Percentiles rank a stretch among this genome's conserved stretches.
phyloP scores from a whole-genome alignment of 1,140 invertebrate genomes.

The Anastrepha ludens region DNA sequence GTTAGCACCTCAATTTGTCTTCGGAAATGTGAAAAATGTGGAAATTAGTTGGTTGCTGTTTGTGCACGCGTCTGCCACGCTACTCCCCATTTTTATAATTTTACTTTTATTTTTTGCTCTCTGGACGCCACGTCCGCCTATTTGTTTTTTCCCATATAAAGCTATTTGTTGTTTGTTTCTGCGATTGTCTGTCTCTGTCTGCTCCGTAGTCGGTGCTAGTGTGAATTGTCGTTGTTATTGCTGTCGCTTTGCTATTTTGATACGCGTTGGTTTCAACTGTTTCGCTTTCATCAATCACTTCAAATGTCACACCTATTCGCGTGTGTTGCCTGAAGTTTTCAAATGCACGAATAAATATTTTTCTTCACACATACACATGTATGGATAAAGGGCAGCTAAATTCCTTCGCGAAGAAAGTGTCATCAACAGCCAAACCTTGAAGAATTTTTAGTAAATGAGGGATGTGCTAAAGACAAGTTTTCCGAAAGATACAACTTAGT shows the following conservation, averaged over 20 bases:
- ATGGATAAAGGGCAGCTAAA: not conserved
- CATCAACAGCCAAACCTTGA: not conserved
- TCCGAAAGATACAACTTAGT: not conserved
- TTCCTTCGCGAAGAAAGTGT: conserved; percentile 9
- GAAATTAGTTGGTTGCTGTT: conserved; percentile 69
- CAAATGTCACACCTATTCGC: conserved; percentile 69
- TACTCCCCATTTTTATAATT: conserved; percentile 24
- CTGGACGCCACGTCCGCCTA: conserved; percentile 4
- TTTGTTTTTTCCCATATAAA: not conserved
- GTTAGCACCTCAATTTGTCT: conserved; percentile 74
- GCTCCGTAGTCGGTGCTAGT: not conserved
- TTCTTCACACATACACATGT: not conserved
- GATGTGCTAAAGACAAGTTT: not conserved
- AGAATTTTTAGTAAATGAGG: not conserved
- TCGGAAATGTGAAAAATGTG: conserved; percentile 74
- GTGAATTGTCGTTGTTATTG: not conserved
- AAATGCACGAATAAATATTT: too few relatives aligned
- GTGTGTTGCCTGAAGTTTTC: conserved; percentile 49
- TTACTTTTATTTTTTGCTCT: not conserved
- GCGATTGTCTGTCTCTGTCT: not conserved
- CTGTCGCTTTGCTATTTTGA: not conserved
- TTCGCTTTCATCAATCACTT: conserved; percentile 68
- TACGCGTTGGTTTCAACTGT: conserved; percentile 56
- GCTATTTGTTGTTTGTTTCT: not conserved
- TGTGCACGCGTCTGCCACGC: not conserved